Evolutionary conservation across 2,113 vertebrate species (phyloP), one percentile per base, ranked within the genome.

Genomic region (Forbesichthys papilliferus): DNA sequence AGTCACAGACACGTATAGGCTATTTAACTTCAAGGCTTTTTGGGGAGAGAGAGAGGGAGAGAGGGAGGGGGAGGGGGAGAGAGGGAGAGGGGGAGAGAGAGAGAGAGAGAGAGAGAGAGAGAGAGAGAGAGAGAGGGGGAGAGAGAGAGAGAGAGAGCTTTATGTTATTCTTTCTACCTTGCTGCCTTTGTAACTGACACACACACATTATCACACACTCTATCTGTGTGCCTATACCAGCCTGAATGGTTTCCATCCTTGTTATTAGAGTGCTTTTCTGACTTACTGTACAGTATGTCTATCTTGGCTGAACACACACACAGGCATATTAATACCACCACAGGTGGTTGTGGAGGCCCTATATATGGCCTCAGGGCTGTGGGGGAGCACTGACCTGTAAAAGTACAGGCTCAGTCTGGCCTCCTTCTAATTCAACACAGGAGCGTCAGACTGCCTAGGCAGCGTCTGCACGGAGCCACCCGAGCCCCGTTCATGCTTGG

Each of bases 371-470:
- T 66, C 71, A 14, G 83, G 84, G 77, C 83, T 71, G 73, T 36
- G 34, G 56, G 56, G 48, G 64, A 61, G 79, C 84, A 20, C 20
- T 90, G 87, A 88, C 84, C 89, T 88, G 89, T 83, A 61, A 74
- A 85, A 87, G 78, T 54, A 65, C 59, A 11, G 67, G 57, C 66
- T 86, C 61, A 46, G 64, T 77, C 62, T 16, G 2, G 57, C 86
- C 75, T 76, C 68, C 20, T 59, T 56, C 68, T 88, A 84, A 89
- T 87, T 84, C 71, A 80, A 81, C 88, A 82, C 72, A 82, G 14
- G 14, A 51, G 16, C 67, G 65, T 82, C 63, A 69, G 69, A 80
- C 51, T 63, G 73, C 9, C 56, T 12, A 58, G 27, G 20, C 20
- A 58, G 9, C 2, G 33, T 11, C 56, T 58, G 56, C 33, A 18